Base-by-base conservation (phyloP, 2,888 invertebrate genomes). In the Adelognathus sp. region DNA sequence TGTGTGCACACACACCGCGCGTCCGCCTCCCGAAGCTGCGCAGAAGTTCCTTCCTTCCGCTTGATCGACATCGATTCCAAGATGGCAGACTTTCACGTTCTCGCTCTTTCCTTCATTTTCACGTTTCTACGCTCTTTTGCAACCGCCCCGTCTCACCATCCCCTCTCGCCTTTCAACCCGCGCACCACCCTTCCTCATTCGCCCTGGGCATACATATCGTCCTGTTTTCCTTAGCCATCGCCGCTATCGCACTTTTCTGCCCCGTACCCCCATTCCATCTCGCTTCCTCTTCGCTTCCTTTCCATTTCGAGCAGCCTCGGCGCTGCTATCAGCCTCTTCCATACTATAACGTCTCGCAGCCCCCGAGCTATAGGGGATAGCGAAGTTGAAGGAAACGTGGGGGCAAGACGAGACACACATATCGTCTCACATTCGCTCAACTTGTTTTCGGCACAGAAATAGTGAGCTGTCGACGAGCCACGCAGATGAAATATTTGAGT, bases 1-100 rank as follows among this genome's bases (percentile, higher is more conserved):
- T 84, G 85, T 83, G 72, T 82, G 81, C 83, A 77, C 79, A 81
- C 81, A 81, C 81, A 80, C 79, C 82, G 80, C 76, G 79, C 83
- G 77, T 70, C 58, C 79, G 71, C 79, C 75, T 84, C 71, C 83
- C 81, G 81, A 82, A 86, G 86, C 86, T 89, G 89, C 88, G 89
- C 88, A 88, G 87, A 84, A 87, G 85, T 87, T 88, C 87, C 87
- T 87, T 88, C 88, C 89, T 89, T 89, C 88, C 87, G 88, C 88
- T 85, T 87, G 89, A 89, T 90, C 89, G 86, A 88, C 88, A 86
- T 88, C 88, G 89, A 88, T 88, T 89, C 87, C 89, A 90, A 90
- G 89, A 90, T 90, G 90, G 90, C 88, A 87, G 86, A 83, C 79
- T 60, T 46, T 58, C 60, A 46, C 39, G 24, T 50, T 78, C 64